A percentile compares a stretch with the other conserved stretches of the same genome.
Conservation (phyloP, 1,140 invertebrate species). For the Pararge aegeria region DNA sequence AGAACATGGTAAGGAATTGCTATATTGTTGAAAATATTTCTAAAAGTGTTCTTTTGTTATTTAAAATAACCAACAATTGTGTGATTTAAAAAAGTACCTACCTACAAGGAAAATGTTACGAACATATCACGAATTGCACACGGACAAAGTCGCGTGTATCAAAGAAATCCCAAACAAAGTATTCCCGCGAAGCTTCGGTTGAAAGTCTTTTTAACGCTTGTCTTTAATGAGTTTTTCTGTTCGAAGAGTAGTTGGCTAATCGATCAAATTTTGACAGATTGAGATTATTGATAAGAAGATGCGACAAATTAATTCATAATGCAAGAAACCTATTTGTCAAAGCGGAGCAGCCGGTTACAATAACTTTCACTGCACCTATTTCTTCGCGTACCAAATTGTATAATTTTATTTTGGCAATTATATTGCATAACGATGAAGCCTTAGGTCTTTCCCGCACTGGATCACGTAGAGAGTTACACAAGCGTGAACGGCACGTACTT, state of each 20-base stretch:
- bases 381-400: conserved; percentile 39
- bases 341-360: conserved; percentile 23
- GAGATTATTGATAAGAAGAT: conserved; percentile 9
- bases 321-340: conserved; percentile 2
- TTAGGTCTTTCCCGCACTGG: conserved; percentile 51
- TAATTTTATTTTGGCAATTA: conserved; percentile 72
- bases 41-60: no score
- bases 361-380: conserved; percentile 61
- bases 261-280: conserved; percentile 7
- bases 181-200: no score
- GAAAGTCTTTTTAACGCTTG: no score
- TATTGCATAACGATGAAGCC: conserved; percentile 63
- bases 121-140: no score
- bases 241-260: conserved; percentile 4
- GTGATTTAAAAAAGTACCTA: no score
- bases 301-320: conserved; percentile 7
- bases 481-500: conserved; percentile 60
- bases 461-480: conserved; percentile 72
- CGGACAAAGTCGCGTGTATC: no score
- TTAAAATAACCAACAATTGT: no score
- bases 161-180: no score
- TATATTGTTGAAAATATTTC: no score
- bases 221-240: background rate
- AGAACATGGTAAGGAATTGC: no score
- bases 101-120: no score